Evolutionary conservation across 37 sponge, comb jelly and placozoan genomes (phyloP).

Genomic region (Geodia barretti): DNA sequence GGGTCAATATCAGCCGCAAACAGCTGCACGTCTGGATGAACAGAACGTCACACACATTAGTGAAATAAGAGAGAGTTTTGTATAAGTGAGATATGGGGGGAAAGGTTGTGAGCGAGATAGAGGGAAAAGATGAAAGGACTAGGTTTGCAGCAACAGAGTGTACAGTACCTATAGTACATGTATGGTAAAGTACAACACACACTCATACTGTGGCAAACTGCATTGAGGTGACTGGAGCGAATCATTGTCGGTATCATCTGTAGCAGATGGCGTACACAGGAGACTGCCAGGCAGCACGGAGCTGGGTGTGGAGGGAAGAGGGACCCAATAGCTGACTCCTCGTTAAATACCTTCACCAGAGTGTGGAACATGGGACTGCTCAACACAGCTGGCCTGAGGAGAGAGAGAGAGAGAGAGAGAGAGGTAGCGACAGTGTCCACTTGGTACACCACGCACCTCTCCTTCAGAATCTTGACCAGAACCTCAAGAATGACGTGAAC

Average conservation of each 20-base stretch:
- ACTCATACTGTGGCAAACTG: background rate
- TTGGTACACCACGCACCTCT: background rate
- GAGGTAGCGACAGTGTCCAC: background rate
- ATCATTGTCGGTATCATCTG: background rate
- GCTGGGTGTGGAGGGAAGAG: background rate
- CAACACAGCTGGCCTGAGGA: background rate
- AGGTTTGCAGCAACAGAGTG: too few relatives aligned
- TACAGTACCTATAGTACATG: too few relatives aligned
- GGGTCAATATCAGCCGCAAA: conserved; percentile 33
- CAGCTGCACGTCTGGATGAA: conserved; percentile 13
- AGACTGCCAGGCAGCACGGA: background rate
- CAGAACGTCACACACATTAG: background rate
- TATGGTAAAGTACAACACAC: background rate
- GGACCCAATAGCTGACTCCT: background rate
- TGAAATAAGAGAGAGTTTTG: too few relatives aligned
- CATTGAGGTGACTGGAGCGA: background rate
- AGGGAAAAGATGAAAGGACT: background rate
- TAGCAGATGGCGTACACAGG: background rate
- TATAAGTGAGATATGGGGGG: too few relatives aligned
- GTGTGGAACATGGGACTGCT: background rate
- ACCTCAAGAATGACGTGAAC: conserved; percentile 20
- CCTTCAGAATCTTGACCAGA: conserved; percentile 7
- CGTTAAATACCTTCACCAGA: background rate
- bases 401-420: background rate
- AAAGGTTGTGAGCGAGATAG: too few relatives aligned